Evolutionary conservation across 2,888 invertebrate genomes (phyloP), one percentile per base, ranked within the genome.

Genomic region (Imbricaverruca yamaguchii): DNA sequence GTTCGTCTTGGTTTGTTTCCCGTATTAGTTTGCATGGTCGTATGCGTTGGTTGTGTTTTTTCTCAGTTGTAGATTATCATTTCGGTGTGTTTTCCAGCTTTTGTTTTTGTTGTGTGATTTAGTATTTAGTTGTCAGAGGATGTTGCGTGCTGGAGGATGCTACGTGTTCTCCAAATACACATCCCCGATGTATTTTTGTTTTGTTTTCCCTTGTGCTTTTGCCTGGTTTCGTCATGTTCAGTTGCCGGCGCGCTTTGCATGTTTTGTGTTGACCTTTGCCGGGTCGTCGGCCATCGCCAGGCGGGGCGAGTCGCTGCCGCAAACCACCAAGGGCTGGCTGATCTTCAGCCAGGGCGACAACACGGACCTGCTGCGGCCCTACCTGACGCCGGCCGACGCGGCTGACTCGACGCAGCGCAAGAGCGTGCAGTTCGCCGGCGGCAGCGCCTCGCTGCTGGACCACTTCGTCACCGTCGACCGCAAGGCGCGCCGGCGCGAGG

Each of bases 391-490:
- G 1, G 25, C 69, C 39, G 69, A 13, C 69, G 21, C 74, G 1
- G 25, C 69, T 13, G 69, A 13, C 69, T 13, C 59, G 12, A 15
- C 12, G 12, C 11, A 11, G 12, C 13, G 39, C 39, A 69, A 69
- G 69, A 39, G 13, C 25, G 69, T 69, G 15, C 69, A 69, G 69
- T 69, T 69, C 69, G 6, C 25, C 13, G 25, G 25, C 69, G 39
- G 39, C 69, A 69, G 69, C 69, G 8, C 18, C 39, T 74, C 74
- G 53, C 74, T 74, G 8, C 74, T 74, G 6, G 74, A 74, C 74
- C 74, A 74, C 74, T 74, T 74, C 53, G 74, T 74, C 74, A 74
- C 74, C 53, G 53, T 74, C 74, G 74, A 74, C 74, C 74, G 74
- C 74, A 74, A 74, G 53, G 53, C 53, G 39, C 74, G 74, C 53